phyloP scores from a whole-genome alignment of 2,113 vertebrate species.

The Phainopepla nitens region DNA sequence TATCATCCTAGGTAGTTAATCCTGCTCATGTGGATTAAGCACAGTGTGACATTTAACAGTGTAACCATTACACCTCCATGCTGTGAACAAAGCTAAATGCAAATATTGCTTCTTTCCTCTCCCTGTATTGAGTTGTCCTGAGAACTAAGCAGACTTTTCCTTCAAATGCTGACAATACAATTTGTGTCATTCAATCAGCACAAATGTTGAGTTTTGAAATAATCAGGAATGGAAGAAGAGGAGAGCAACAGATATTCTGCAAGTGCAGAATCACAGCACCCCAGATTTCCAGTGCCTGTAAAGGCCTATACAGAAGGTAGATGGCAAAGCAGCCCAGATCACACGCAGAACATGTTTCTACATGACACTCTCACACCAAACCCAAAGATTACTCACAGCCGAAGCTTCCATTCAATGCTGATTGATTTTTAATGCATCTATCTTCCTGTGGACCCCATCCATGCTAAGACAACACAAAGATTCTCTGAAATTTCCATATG shows the following conservation, averaged over 20 bases:
- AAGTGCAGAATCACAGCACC: not conserved
- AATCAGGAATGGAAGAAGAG: not conserved
- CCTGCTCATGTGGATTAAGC: not conserved
- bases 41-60: not conserved
- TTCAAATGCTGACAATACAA: not conserved
- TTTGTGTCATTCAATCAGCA: not conserved
- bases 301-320: not conserved
- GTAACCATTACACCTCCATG: not conserved
- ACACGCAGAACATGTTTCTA: not conserved
- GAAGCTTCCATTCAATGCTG: not conserved
- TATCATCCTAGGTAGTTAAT: not conserved
- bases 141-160: not conserved
- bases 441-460: not conserved
- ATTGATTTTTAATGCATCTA: not conserved
- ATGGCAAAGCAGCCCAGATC: not conserved
- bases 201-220: not conserved
- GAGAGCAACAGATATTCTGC: not conserved
- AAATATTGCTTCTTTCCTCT: not conserved
- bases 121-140: not conserved
- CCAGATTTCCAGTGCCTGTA: not conserved
- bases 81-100: rapidly evolving
- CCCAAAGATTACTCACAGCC: not conserved
- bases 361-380: not conserved
- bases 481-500: rapidly evolving
- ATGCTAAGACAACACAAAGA: not conserved